Evolutionary conservation across 2,888 invertebrate species (phyloP).

Genomic region (Copidosoma aretas): DNA sequence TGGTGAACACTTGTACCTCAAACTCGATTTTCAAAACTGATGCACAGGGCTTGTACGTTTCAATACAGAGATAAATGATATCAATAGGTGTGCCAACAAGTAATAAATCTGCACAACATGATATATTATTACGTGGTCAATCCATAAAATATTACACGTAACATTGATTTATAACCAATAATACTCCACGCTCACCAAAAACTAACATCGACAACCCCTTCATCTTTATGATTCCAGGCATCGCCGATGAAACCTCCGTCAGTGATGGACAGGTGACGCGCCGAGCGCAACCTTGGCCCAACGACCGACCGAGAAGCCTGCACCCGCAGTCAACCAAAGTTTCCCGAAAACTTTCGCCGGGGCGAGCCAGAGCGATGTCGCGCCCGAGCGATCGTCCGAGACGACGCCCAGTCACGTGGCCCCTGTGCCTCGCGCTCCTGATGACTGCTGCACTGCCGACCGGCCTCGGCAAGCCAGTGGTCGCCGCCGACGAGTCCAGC

Average conservation of each 20-base stretch:
- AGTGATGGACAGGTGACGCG: constrained; percentile 52
- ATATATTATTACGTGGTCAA: no score
- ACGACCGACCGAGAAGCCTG: neutral
- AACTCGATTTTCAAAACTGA: no score
- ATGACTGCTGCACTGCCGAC: neutral
- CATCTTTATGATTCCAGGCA: constrained; percentile 48
- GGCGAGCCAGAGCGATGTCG: neutral
- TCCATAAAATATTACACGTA: no score
- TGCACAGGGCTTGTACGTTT: no score
- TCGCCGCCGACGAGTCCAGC: neutral
- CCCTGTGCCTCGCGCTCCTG: constrained; percentile 18
- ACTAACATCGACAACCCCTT: no score
- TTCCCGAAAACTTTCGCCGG: neutral
- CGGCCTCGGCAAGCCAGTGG: constrained; percentile 9
- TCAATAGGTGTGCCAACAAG: no score
- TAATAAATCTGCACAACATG: no score
- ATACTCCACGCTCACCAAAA: no score
- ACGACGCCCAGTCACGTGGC: constrained; percentile 5
- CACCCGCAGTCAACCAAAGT: neutral
- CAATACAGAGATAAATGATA: no score
- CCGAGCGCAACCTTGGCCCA: constrained; percentile 26
- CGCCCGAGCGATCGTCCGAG: constrained; percentile 1
- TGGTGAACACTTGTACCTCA: no score
- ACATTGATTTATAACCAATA: no score
- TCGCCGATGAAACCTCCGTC: constrained; percentile 48